Conservation (phyloP, 2,113 vertebrate species). For the Dicaeum eximium region DNA sequence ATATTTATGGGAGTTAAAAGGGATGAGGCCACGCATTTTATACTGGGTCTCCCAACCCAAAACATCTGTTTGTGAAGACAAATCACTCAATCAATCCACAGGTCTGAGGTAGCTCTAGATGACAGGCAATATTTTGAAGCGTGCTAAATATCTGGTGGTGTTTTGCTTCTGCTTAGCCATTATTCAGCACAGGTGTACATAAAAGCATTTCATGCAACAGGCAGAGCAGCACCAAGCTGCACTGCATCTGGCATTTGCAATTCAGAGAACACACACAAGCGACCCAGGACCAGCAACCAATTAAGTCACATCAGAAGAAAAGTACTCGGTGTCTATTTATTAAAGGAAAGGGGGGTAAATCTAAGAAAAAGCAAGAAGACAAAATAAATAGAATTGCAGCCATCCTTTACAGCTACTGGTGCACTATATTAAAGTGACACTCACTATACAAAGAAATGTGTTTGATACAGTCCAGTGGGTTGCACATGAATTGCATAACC, state of each 20-base stretch:
- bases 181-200: background rate
- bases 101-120: background rate
- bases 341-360: background rate
- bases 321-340: background rate
- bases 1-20: background rate
- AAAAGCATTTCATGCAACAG: background rate
- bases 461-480: conserved; percentile 29
- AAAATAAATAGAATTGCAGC: conserved; percentile 18
- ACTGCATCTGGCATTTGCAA: background rate
- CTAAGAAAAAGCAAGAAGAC: background rate
- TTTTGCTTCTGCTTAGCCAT: background rate
- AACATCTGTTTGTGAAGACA: background rate
- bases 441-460: background rate
- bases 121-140: background rate
- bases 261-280: background rate
- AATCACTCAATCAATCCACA: background rate
- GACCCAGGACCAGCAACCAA: background rate
- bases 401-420: conserved; percentile 14
- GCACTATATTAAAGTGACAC: conserved; percentile 23
- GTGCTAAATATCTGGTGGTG: background rate
- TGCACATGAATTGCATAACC: conserved; percentile 33
- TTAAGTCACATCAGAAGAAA: background rate
- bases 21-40: background rate
- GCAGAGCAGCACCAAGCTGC: background rate
- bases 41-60: background rate